These are phyloP conservation scores for Phasia obesa DNA, from an alignment of 2,888 invertebrate genomes.

Conservation along the genomic window DNA sequence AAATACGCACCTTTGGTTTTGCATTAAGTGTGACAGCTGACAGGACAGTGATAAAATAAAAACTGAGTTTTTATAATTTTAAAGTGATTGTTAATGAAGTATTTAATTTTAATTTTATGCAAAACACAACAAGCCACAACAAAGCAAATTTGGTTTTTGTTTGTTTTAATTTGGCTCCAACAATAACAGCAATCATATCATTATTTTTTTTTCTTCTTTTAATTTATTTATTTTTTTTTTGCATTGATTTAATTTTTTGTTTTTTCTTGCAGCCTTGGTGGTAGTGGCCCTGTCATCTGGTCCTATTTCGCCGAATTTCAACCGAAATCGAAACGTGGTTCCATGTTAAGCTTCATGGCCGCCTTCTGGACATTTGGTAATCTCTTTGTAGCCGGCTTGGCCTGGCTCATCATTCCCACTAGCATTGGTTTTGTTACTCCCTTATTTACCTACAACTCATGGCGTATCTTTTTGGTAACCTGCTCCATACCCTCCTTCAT, in stretches of 20 bases:
- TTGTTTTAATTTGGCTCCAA: not conserved
- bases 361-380: slow-evolving; percentile 98
- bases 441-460: slow-evolving; percentile 92
- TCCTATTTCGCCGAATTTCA: slow-evolving; percentile 97
- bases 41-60: slow-evolving; percentile 3
- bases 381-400: slow-evolving; percentile 93
- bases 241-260: not conserved
- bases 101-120: slow-evolving; percentile 22
- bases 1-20: slow-evolving; percentile 9
- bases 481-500: slow-evolving; percentile 95
- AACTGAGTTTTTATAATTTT: slow-evolving; percentile 16
- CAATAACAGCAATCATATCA: not conserved
- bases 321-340: slow-evolving; percentile 93
- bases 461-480: slow-evolving; percentile 94
- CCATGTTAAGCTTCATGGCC: slow-evolving; percentile 96
- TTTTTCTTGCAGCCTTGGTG: slow-evolving; percentile 77
- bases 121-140: not conserved
- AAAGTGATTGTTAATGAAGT: slow-evolving; percentile 10
- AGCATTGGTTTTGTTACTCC: slow-evolving; percentile 87
- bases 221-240: not conserved
- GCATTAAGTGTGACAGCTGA: slow-evolving; percentile 15
- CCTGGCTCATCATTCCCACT: slow-evolving; percentile 89
- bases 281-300: slow-evolving; percentile 93
- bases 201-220: slow-evolving; percentile 8
- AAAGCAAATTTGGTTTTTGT: too few relatives aligned